phyloP scores from a whole-genome alignment of 2,797 vertebrate species.

The Gymnothorax reevesii region DNA sequence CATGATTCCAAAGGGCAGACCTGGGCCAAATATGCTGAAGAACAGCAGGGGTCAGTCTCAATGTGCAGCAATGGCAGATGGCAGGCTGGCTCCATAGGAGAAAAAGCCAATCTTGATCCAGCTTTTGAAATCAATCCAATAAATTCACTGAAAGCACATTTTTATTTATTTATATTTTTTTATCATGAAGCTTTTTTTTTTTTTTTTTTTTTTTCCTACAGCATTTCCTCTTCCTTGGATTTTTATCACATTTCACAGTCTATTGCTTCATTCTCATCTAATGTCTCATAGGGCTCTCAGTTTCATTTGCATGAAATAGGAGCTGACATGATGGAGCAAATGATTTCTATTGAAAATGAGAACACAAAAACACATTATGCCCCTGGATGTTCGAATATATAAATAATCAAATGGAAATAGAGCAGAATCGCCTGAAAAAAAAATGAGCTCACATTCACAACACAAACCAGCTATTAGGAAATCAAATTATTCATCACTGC shows the following conservation, averaged over 20 bases:
- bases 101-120: slow-evolving; percentile 1
- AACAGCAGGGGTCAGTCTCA: not conserved
- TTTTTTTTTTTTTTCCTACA: slow-evolving; percentile 26
- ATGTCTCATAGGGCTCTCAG: slow-evolving; percentile 66
- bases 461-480: slow-evolving; percentile 42
- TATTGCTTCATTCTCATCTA: slow-evolving; percentile 68
- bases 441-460: slow-evolving; percentile 58
- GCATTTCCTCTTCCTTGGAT: slow-evolving; percentile 50
- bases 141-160: slow-evolving; percentile 13
- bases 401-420: slow-evolving; percentile 60
- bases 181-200: slow-evolving; percentile 57
- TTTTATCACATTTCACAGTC: slow-evolving; percentile 70
- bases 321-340: slow-evolving; percentile 70
- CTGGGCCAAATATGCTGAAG: slow-evolving; percentile 14
- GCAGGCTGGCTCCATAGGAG: not conserved
- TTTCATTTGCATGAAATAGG: slow-evolving; percentile 70
- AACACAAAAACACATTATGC: slow-evolving; percentile 49
- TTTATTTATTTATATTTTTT: slow-evolving; percentile 42
- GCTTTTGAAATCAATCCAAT: slow-evolving; percentile 4
- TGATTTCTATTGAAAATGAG: slow-evolving; percentile 62
- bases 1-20: slow-evolving; percentile 43
- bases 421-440: slow-evolving; percentile 57
- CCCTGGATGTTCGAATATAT: slow-evolving; percentile 45
- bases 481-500: slow-evolving; percentile 46
- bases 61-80: not conserved